Evolutionary conservation across 1,140 invertebrate genomes (phyloP), one percentile per base, ranked within the genome.

Genomic region (Leptoteleia sp.): DNA sequence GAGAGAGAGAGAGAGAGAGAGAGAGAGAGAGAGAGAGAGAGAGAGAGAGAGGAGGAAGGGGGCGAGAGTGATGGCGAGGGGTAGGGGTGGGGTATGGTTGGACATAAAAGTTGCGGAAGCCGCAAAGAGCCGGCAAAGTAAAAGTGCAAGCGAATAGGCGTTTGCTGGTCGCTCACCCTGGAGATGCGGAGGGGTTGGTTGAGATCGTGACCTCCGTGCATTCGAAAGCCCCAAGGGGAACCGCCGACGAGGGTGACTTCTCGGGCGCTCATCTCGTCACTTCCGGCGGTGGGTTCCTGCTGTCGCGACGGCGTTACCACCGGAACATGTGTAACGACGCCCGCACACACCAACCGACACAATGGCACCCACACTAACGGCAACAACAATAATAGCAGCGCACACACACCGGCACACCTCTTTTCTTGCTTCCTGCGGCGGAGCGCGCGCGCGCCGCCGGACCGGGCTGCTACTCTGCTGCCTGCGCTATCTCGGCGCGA

Each of bases 201-300:
- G 40, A 92, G 91, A 87, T 95, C 94, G 48, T 88, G 90, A 40
- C 94, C 95, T 45, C 94, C 95, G 85, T 95, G 94, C 93, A 96
- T 94, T 47, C 95, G 93, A 89, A 97, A 97, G 79, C 96, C 95
- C 96, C 96, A 97, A 57, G 95, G 95, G 82, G 94, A 93, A 42
- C 95, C 95, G 75, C 95, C 95, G 81, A 92, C 92, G 72, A 97
- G 91, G 84, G 92, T 90, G 78, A 95, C 92, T 88, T 94, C 92
- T 79, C 93, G 89, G 31, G 93, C 89, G 77, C 92, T 92, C 93
- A 94, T 94, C 57, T 72, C 70, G 65, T 54, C 57, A 65, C 59
- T 75, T 73, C 59, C 59, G 67, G 42, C 48, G 7, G n/a, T n/a
- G n/a, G n/a, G n/a, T n/a, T n/a, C 33, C 15, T 42, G 27, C 9